Evolutionary conservation across 92 coral and sea anemone genomes (phyloP), one percentile per base, ranked within the genome.

Genomic region (Anthopleura xanthogrammica): DNA sequence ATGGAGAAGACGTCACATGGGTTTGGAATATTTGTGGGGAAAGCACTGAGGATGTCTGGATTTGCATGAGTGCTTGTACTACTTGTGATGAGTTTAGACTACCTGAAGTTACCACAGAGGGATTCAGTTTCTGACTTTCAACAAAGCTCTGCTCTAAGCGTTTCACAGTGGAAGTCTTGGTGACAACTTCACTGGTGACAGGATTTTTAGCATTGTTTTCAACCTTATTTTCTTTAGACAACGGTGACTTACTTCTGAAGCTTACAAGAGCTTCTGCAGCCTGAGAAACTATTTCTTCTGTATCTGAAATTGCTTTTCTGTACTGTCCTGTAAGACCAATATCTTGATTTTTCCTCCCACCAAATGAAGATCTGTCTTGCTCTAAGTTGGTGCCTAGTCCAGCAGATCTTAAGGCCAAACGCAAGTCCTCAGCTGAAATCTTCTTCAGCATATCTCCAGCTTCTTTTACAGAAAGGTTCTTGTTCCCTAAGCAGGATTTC

Each of bases 251-350:
- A 48, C 89, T 52, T 60, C 93, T 95, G 81, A 97, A 92, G 80
- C 95, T 92, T 13, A 94, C 94, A 36, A 97, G 88, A 3, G 99
- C 95, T 79, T 97, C 95, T 3, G 99, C 99, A 1, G 99, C 99
- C 39, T 97, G 92, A 13, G 95, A 89, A 36, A 93, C 87, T 42
- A 91, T 91, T 79, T 85, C 94, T 68, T 89, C 93, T 39, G 84
- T 91, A 65, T 83, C 85, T 66, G 85, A 85, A 17, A 79, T 76
- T 3, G 54, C 73, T 79, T 83, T 76, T 55, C 79, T 85, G 68
- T 80, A 80, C 12, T 57, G 90, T 70, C 66, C 82, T 17, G 72
- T 65, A 40, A 73, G 41, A 41, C 56, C 57, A 65, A 64, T 80
- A 72, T 76, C 77, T 16, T 55, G 75, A 68, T 81, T 72, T 43